Base-by-base conservation (phyloP, 2,888 invertebrate species). In the Priocnemis perturbator region DNA sequence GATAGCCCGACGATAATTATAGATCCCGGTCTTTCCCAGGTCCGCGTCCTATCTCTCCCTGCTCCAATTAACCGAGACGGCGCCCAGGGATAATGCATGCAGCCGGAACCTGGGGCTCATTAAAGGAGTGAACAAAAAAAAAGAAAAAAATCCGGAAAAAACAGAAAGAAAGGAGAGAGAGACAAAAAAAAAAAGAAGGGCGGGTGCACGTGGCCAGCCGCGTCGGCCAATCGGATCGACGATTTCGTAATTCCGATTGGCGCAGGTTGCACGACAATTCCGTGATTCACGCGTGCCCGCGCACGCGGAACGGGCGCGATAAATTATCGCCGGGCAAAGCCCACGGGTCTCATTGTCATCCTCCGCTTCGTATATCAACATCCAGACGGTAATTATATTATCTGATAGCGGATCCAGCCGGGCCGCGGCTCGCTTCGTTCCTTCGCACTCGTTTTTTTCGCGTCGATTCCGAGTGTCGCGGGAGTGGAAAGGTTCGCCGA, bases 221-320 rank as follows among this genome's bases (percentile, higher is more conserved):
- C 64, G 19, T 30, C 57, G 20, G 50, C 37, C 26, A 9, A 37
- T 60, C 21, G 64, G 19, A 30, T 48, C 45, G 37, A 26, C 59
- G 61, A 69, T 78, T 78, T 74, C 78, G 76, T 76, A 73, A 81
- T 63, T 71, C 55, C 71, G 69, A 52, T 19, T 60, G 48, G 63
- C 64, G 64, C 67, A 52, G 50, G 62, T 71, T 69, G 69, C 68
- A 70, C 71, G 74, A 79, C 81, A 81, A 81, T 81, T 81, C 72
- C 65, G 68, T 79, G 78, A 79, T 80, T 79, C 81, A 80, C 71
- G 73, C 69, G 58, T 69, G 71, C 47, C 65, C 70, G 69, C 72
- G 78, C 70, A 77, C 67, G 71, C 71, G 71, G 70, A 80, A 80
- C 80, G 64, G 45, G 65, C 44, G 63, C 56, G 50, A 74, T 74